Base-by-base conservation (phyloP, 2,113 vertebrate species). In the Ptychochromis oligacanthus region DNA sequence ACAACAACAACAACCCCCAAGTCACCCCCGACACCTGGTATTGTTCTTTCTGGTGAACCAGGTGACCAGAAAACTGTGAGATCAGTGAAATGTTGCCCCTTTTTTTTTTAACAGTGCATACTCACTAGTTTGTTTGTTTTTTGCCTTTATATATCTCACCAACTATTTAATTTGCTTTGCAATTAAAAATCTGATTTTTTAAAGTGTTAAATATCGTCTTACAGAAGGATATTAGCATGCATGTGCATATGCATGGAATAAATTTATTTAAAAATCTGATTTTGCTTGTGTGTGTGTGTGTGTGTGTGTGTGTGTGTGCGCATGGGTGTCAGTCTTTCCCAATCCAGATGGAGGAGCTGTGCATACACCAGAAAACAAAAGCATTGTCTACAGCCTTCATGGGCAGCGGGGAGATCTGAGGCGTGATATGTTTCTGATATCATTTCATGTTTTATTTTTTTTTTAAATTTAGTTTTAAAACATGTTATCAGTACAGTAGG, bases 281-380 rank as follows among this genome's bases (percentile, higher is more conserved):
- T 65, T 43, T 65, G 4, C n/a, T 40, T 65, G 61, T 76, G 5
- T 58, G 34, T 80, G 14, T 77, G 22, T 15, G 17, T 75, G 56
- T 28, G 43, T 72, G n/a, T n/a, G n/a, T n/a, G n/a, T n/a, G 22
- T 6, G 38, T 52, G 24, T 59, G 26, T 49, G 62, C 34, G n/a
- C 22, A 9, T 38, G 59, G 85, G 49, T 83, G 91, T 89, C 59
- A 77, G 89, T 89, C 90, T 78, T 46, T 79, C 11, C 18, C 22
- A 46, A 24, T 89, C 93, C 94, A 94, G 92, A 83, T 86, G 94
- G 94, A 94, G 94, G 95, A 93, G 94, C 94, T 95, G 89, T 89
- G 85, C 28, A 18, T 82, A 54, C 85, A 83, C 46, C 72, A 56
- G 17, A 26, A 75, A 70, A 57, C 62, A 28, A 52, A 65, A 60